phyloP scores from a whole-genome alignment of 2,113 vertebrate species.

The Zosterops japonicus region DNA sequence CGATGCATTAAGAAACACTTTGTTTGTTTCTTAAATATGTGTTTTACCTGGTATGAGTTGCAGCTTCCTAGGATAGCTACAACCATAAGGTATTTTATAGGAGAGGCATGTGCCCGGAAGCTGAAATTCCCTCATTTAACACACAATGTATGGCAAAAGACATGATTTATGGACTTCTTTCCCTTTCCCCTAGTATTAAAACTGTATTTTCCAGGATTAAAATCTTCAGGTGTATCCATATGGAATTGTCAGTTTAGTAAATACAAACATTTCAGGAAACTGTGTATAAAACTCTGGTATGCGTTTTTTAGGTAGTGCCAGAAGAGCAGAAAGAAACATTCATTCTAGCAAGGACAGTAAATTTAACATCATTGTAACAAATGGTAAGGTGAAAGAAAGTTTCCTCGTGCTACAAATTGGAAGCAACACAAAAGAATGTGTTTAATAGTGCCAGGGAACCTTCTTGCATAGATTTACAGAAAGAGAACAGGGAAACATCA shows the following conservation, averaged over 20 bases:
- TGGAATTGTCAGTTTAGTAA: background rate
- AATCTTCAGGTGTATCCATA: background rate
- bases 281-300: background rate
- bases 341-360: background rate
- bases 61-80: background rate
- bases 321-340: background rate
- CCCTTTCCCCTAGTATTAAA: background rate
- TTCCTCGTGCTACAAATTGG: background rate
- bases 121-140: background rate
- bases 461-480: background rate
- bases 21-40: background rate
- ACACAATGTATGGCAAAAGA: background rate
- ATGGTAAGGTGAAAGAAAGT: background rate
- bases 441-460: background rate
- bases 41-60: background rate
- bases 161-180: background rate
- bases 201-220: background rate
- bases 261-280: background rate
- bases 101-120: background rate
- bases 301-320: background rate
- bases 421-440: background rate
- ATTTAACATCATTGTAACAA: background rate
- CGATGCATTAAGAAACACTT: background rate
- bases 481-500: background rate
- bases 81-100: background rate